Evolutionary conservation across 2,888 invertebrate species (phyloP).

Genomic region (Lottia gigantea): DNA sequence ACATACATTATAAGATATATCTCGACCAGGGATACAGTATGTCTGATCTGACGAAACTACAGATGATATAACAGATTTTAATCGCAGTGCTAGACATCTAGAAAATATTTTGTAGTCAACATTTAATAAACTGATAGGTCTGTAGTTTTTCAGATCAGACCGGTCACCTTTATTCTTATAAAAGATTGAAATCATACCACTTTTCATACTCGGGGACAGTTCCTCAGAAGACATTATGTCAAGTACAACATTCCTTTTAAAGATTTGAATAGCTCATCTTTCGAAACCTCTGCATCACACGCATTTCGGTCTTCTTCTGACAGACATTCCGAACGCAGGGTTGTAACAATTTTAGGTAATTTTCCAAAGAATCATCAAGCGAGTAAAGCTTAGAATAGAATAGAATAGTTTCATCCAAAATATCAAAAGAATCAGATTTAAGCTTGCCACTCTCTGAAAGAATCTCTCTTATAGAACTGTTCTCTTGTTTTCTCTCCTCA

Average conservation of each 20-base stretch:
- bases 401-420: neutral
- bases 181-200: slow-evolving; percentile 28
- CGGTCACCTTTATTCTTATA: slow-evolving; percentile 33
- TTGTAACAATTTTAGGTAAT: neutral
- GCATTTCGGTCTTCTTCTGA: neutral
- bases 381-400: slow-evolving; percentile 17
- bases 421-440: neutral
- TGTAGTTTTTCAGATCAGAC: slow-evolving; percentile 32
- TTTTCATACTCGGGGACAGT: slow-evolving; percentile 23
- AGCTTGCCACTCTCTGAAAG: neutral
- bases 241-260: slow-evolving; percentile 25
- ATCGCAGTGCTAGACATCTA: slow-evolving; percentile 31
- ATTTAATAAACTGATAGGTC: slow-evolving; percentile 40
- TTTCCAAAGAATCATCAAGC: slow-evolving; percentile 16
- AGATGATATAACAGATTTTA: slow-evolving; percentile 27
- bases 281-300: slow-evolving; percentile 2
- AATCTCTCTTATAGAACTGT: slow-evolving; percentile 13
- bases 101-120: slow-evolving; percentile 39
- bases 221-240: slow-evolving; percentile 30
- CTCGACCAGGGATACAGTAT: slow-evolving; percentile 34
- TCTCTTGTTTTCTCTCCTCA: slow-evolving; percentile 12
- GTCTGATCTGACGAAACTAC: slow-evolving; percentile 37
- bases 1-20: slow-evolving; percentile 39
- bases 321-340: neutral
- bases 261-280: slow-evolving; percentile 12